Evolutionary conservation across 2,113 vertebrate species (phyloP).

Genomic region (Cairina moschata): DNA sequence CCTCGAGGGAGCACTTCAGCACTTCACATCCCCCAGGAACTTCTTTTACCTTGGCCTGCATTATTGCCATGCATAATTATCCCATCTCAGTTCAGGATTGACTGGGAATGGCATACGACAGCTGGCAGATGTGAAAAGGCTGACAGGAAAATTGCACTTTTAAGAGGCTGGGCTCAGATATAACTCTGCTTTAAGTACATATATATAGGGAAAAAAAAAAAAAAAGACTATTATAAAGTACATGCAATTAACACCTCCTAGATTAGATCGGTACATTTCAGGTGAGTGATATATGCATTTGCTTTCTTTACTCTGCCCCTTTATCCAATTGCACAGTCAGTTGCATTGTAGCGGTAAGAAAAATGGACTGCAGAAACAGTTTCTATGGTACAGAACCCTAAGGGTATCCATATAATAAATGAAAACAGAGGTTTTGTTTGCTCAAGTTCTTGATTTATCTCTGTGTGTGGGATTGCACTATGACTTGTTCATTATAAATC

Average conservation of each 20-base stretch:
- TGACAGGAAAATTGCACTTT: background rate
- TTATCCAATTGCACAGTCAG: background rate
- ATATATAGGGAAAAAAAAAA: background rate
- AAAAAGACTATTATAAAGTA: background rate
- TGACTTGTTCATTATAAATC: background rate
- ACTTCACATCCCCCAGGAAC: background rate
- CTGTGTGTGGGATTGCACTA: rapidly evolving
- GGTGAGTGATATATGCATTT: background rate
- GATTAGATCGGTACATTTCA: background rate
- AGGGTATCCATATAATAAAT: background rate
- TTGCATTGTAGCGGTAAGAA: background rate
- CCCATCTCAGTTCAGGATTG: background rate
- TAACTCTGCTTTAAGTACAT: background rate
- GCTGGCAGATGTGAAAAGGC: background rate
- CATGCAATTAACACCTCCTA: background rate
- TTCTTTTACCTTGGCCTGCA: background rate
- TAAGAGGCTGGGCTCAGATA: background rate
- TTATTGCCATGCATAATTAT: background rate
- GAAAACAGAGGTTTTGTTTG: background rate
- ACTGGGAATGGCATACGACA: rapidly evolving
- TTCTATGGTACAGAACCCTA: background rate
- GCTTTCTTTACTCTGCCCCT: background rate
- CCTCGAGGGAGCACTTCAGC: background rate
- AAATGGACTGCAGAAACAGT: background rate
- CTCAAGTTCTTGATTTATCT: background rate